Conservation (phyloP, 35 echinoderm and acorn worm species). For the Apostichopus parvimensis region DNA sequence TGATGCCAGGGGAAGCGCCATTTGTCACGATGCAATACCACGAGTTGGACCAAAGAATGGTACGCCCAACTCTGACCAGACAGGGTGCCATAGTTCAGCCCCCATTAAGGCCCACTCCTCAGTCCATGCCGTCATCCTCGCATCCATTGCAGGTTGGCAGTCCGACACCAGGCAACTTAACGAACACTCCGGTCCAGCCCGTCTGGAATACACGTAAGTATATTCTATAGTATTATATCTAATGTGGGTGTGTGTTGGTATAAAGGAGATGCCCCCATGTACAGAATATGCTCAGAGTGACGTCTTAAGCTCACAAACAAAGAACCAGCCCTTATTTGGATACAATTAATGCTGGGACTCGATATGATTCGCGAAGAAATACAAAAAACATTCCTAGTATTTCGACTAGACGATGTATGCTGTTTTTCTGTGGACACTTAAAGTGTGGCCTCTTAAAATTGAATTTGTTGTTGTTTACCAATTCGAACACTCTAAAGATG, state of each 20-base stretch:
- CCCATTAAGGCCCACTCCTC: slow-evolving; percentile 22
- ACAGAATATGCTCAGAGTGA: no score
- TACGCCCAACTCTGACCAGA: slow-evolving; percentile 23
- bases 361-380: not conserved
- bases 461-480: not conserved
- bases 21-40: slow-evolving; percentile 40
- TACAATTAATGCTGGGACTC: not conserved
- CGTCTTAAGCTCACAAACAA: no score
- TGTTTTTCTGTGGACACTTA: not conserved
- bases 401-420: not conserved
- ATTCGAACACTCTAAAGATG: no score
- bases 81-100: slow-evolving; percentile 28
- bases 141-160: slow-evolving; percentile 22
- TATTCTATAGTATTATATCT: no score
- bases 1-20: slow-evolving; percentile 47
- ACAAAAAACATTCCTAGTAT: not conserved
- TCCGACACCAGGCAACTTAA: slow-evolving; percentile 17
- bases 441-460: not conserved
- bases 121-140: not conserved
- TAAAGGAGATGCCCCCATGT: no score
- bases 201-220: slow-evolving; percentile 47
- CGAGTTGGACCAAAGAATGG: slow-evolving; percentile 48
- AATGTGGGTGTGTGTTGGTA: no score
- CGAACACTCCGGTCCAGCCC: slow-evolving; percentile 24
- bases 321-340: no score